Evolutionary conservation across 2,797 vertebrate genomes (phyloP).

Genomic region (Enteromius trimaculatus): DNA sequence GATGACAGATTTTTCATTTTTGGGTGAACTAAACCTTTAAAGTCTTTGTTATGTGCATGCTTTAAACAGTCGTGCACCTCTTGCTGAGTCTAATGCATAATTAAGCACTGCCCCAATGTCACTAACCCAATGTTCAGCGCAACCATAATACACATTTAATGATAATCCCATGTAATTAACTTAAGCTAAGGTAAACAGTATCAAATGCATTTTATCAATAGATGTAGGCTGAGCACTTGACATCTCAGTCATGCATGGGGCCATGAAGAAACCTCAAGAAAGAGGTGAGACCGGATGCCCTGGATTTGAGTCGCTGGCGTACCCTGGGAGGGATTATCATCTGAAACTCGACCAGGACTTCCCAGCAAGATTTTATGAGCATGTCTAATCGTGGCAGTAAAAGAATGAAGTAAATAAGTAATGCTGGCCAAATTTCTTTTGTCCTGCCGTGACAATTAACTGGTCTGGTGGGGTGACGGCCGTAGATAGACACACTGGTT

Average conservation of each 20-base stretch:
- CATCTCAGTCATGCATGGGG: slow-evolving; percentile 29
- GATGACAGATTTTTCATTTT: too few species aligned
- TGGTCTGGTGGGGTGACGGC: slow-evolving; percentile 29
- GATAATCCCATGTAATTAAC: slow-evolving; percentile 24
- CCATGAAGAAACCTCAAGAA: slow-evolving; percentile 15
- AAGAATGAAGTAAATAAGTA: slow-evolving; percentile 52
- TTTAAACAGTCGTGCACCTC: background rate
- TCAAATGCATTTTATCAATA: slow-evolving; percentile 30
- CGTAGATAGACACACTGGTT: slow-evolving; percentile 27
- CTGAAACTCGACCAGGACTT: slow-evolving; percentile 51
- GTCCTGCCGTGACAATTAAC: slow-evolving; percentile 52
- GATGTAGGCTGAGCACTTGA: slow-evolving; percentile 19
- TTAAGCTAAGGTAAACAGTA: slow-evolving; percentile 36
- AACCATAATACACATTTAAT: slow-evolving; percentile 9
- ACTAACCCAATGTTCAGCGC: background rate
- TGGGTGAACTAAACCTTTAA: too few species aligned
- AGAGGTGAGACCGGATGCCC: slow-evolving; percentile 13
- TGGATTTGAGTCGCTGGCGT: background rate
- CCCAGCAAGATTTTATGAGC: slow-evolving; percentile 40
- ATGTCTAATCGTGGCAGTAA: slow-evolving; percentile 39
- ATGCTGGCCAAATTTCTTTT: slow-evolving; percentile 58
- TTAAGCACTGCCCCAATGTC: slow-evolving; percentile 26
- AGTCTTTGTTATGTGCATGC: background rate
- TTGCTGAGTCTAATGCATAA: slow-evolving; percentile 35
- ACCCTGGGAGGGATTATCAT: slow-evolving; percentile 33